These are phyloP conservation scores for Pardosa pseudoannulata DNA, from an alignment of 2,888 invertebrate species.

Conservation along the genomic window DNA sequence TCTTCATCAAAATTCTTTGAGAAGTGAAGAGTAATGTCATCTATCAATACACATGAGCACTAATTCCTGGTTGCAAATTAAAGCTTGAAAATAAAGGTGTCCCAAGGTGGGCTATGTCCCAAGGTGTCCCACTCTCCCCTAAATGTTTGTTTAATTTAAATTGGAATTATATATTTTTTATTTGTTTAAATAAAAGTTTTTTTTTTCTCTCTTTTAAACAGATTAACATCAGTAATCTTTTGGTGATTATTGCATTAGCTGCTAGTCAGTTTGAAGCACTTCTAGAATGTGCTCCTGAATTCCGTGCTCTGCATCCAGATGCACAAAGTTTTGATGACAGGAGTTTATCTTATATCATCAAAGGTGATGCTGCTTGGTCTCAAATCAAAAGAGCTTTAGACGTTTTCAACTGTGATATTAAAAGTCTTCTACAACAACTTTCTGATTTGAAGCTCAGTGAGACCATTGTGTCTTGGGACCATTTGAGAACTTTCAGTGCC, in stretches of 20 bases:
- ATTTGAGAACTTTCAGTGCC: neutral
- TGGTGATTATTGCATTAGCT: neutral
- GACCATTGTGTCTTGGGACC: neutral
- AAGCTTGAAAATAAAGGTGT: too few relatives aligned
- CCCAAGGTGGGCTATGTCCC: too few relatives aligned
- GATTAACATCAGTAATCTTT: neutral
- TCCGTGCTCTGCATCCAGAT: neutral
- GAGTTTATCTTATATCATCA: neutral
- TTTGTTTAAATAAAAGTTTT: too few relatives aligned
- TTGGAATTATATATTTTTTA: neutral
- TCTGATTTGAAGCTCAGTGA: neutral
- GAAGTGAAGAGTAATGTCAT: too few relatives aligned
- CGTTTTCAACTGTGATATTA: neutral
- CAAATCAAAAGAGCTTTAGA: neutral
- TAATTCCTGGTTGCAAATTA: too few relatives aligned
- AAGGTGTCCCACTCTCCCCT: too few relatives aligned
- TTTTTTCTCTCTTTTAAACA: neutral
- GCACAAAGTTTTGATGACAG: neutral
- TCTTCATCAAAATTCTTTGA: too few relatives aligned
- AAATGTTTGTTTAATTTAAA: neutral
- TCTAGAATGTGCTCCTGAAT: conserved; percentile 37
- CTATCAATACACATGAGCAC: too few relatives aligned
- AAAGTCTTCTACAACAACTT: neutral
- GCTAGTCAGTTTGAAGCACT: conserved; percentile 33
- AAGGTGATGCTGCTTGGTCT: neutral